Conservation (phyloP, 1,140 invertebrate species). For the Macrobrachium rosenbergii region DNA sequence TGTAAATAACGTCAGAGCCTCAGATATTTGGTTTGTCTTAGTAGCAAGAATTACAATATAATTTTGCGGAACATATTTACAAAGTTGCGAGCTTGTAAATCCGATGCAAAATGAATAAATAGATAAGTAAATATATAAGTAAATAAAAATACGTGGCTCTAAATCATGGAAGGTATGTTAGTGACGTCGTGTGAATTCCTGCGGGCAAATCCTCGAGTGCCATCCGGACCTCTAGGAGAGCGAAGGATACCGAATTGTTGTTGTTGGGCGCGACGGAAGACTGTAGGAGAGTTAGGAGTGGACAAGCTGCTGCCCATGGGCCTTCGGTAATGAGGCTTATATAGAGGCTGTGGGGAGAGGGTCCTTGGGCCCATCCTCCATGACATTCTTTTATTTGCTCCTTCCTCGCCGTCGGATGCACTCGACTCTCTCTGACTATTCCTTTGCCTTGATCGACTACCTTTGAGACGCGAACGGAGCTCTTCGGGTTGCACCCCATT, state of each 20-base stretch:
- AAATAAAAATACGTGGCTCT: neutral
- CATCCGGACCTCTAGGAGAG: constrained; percentile 53
- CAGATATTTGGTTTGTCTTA: no score
- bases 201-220: constrained; percentile 40
- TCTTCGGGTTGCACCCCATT: constrained; percentile 35
- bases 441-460: neutral
- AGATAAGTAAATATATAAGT: neutral
- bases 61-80: no score
- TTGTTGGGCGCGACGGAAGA: constrained; percentile 12
- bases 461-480: constrained; percentile 33
- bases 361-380: neutral
- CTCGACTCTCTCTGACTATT: constrained; percentile 20
- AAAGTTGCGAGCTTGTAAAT: no score
- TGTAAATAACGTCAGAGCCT: no score
- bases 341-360: neutral
- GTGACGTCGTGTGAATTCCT: neutral
- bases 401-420: constrained; percentile 31
- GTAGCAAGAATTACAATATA: no score
- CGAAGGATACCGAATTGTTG: constrained; percentile 6
- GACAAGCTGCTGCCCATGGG: neutral
- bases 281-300: constrained; percentile 28
- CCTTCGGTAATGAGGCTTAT: neutral
- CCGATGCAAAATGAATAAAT: no score
- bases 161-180: neutral
- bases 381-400: neutral